Evolutionary conservation across 2,888 invertebrate species (phyloP).

Genomic region (Ypsolopha sequella): DNA sequence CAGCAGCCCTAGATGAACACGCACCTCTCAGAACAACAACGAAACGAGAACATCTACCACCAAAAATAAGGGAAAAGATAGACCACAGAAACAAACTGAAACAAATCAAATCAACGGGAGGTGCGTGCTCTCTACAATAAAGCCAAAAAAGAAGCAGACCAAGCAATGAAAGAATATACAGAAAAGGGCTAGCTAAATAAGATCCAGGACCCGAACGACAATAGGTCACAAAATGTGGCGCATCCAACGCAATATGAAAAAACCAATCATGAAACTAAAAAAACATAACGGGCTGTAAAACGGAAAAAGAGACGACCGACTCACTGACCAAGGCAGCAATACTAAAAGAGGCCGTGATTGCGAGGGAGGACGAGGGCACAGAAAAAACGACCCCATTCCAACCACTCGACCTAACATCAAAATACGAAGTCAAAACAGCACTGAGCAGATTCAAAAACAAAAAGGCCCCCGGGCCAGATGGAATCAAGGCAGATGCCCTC

Average conservation of each 20-base stretch:
- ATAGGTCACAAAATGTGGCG: constrained; percentile 1
- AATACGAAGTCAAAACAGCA: constrained; percentile 1
- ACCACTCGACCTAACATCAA: constrained; percentile 5
- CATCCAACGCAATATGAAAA: no score
- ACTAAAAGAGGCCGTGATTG: background rate
- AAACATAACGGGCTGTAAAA: background rate
- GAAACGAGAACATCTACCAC: no score
- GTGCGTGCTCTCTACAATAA: background rate
- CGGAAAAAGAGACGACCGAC: constrained; percentile 3
- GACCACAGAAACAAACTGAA: background rate
- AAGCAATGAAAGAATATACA: background rate
- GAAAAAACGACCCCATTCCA: constrained; percentile 2
- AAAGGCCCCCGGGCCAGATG: no score
- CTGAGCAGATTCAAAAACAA: background rate
- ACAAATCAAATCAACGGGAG: no score
- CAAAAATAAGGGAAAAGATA: background rate
- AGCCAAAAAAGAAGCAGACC: constrained; percentile 1
- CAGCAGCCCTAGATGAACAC: no score
- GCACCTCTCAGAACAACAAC: no score
- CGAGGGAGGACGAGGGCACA: background rate
- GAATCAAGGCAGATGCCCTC: no score
- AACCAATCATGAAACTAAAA: no score
- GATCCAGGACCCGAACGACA: constrained; percentile 3
- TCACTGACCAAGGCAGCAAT: constrained; percentile 4
- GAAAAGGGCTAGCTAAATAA: background rate